These are phyloP conservation scores for Podocnemis expansa DNA, from an alignment of 2,113 vertebrate species.

Conservation along the genomic window DNA sequence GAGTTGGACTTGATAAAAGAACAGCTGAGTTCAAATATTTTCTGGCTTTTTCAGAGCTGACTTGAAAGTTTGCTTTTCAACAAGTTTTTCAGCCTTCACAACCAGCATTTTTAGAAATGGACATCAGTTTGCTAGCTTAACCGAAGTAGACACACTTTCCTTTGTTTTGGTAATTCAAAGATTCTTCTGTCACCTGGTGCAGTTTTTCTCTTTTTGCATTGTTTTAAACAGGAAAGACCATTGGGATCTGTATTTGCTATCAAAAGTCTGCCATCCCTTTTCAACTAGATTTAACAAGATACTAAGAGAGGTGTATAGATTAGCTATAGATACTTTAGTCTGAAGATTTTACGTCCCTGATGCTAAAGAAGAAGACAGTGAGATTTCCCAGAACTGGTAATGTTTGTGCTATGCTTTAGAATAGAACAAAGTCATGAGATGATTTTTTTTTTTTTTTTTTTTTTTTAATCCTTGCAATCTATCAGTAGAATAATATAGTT, in stretches of 20 bases:
- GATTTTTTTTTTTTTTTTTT: no score
- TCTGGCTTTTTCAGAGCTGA: background rate
- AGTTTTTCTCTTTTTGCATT: background rate
- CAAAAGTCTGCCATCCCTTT: background rate
- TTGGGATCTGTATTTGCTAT: rapidly evolving
- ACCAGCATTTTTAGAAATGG: rapidly evolving
- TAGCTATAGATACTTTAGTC: background rate
- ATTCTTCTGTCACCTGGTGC: background rate
- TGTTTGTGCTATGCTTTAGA: background rate
- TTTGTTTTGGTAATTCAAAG: background rate
- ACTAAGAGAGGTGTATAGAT: background rate
- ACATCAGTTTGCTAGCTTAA: background rate
- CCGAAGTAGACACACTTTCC: background rate
- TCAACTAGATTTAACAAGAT: background rate
- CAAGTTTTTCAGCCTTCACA: background rate
- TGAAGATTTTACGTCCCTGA: background rate
- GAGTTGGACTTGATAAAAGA: background rate
- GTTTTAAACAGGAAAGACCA: background rate
- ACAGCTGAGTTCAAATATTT: background rate
- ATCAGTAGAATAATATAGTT: background rate
- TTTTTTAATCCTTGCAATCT: background rate
- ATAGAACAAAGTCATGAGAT: background rate
- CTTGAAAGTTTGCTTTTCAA: background rate
- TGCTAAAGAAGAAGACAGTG: background rate
- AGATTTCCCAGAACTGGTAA: background rate